These are phyloP conservation scores for Amiota communis DNA, from an alignment of 2,888 invertebrate genomes.

Conservation along the genomic window DNA sequence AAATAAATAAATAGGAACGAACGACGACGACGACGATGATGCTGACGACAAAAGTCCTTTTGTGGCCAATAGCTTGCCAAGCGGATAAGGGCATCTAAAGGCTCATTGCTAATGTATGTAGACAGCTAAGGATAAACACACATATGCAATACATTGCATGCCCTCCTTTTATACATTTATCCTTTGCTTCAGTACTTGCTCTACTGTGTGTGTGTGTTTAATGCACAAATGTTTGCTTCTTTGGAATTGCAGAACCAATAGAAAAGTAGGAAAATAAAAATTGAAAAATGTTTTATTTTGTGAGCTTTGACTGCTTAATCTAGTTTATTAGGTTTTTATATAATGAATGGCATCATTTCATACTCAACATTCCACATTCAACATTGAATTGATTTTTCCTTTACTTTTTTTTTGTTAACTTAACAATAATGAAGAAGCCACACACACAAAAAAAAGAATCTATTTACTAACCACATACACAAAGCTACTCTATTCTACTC, in stretches of 20 bases:
- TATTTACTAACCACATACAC: not conserved
- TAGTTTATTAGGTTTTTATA: constrained; percentile 21
- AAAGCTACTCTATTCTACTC: not conserved
- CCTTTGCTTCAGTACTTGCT: not conserved
- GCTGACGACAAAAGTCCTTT: not conserved
- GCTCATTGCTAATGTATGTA: constrained; percentile 30
- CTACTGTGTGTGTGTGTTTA: not conserved
- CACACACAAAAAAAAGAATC: too few species aligned
- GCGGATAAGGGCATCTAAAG: constrained; percentile 26
- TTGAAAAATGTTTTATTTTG: constrained; percentile 44
- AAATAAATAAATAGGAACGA: constrained; percentile 17
- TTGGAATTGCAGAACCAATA: not conserved
- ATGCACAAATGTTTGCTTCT: constrained; percentile 25
- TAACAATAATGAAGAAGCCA: constrained; percentile 4
- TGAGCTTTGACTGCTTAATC: constrained; percentile 34
- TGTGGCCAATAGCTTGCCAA: constrained; percentile 1
- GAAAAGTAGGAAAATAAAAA: not conserved
- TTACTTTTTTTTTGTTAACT: constrained; percentile 4
- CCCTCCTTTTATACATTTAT: not conserved
- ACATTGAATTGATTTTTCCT: not conserved
- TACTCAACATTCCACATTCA: not conserved
- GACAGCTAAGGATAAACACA: constrained; percentile 27
- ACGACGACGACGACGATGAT: constrained; percentile 21
- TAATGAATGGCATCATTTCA: constrained; percentile 23
- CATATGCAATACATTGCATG: not conserved